Percentiles rank a stretch among this genome's conserved stretches.
Evolutionary conservation across 2,797 vertebrate species (phyloP).

Genomic region (Champsocephalus gunnari): DNA sequence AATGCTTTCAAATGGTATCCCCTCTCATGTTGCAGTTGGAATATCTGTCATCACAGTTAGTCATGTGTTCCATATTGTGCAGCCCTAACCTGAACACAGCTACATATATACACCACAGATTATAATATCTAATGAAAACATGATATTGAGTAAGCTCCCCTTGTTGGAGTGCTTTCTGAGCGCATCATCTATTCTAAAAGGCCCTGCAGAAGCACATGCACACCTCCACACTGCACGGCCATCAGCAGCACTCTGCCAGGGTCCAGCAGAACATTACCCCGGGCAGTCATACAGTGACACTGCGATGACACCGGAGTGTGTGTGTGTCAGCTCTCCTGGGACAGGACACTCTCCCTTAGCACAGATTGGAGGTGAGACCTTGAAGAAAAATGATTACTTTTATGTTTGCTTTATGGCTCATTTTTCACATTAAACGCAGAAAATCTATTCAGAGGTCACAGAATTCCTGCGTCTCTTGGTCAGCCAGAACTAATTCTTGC

Average conservation of each 20-base stretch:
- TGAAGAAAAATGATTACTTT: constrained; percentile 87
- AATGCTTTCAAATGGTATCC: too few relatives aligned
- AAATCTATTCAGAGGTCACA: constrained; percentile 87
- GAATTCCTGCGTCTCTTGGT: constrained; percentile 65
- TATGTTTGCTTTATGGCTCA: constrained; percentile 91
- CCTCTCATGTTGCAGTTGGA: too few relatives aligned
- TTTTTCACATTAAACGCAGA: constrained; percentile 87
- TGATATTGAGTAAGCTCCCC: not conserved
- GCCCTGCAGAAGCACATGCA: constrained; percentile 15
- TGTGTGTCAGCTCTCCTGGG: constrained; percentile 75
- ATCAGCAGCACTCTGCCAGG: constrained; percentile 46
- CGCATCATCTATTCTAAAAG: constrained; percentile 33
- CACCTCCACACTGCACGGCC: constrained; percentile 22
- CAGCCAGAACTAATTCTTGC: constrained; percentile 68
- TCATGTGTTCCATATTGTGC: too few relatives aligned
- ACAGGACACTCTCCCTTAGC: constrained; percentile 68
- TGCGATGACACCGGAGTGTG: constrained; percentile 65
- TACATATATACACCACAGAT: too few relatives aligned
- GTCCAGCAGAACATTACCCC: constrained; percentile 67
- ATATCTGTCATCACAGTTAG: too few relatives aligned
- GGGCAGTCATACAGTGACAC: constrained; percentile 69
- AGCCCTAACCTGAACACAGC: not conserved
- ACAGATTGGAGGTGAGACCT: constrained; percentile 83
- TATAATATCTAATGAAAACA: not conserved
- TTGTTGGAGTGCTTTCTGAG: not conserved